Percentiles rank a stretch among this genome's conserved stretches.
Conservation (phyloP, 2,113 vertebrate species). For the Paracanthobrama guichenoti region DNA sequence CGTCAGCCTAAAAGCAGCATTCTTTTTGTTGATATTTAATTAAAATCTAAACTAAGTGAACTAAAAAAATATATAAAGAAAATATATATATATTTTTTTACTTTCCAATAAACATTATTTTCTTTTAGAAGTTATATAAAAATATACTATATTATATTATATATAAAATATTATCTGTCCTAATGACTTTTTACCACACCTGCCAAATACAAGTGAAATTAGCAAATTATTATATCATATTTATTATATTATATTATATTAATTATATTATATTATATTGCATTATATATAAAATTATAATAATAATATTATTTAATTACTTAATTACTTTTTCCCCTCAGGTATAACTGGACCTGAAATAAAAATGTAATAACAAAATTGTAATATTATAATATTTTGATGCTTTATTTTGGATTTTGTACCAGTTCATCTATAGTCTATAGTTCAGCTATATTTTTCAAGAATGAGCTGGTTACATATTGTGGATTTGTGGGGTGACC, state of each 20-base stretch:
- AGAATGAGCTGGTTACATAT: background rate
- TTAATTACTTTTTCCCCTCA: too few relatives aligned
- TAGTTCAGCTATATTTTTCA: background rate
- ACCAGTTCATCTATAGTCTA: too few relatives aligned
- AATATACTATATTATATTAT: background rate
- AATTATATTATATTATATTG: too few relatives aligned
- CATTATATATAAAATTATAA: background rate
- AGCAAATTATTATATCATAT: too few relatives aligned
- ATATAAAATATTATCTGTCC: background rate
- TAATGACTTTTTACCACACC: background rate
- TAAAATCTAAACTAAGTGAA: background rate
- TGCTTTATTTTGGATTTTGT: background rate
- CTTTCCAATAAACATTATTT: background rate
- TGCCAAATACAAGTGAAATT: background rate
- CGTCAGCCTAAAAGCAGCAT: background rate
- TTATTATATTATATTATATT: background rate
- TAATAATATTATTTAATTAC: too few relatives aligned
- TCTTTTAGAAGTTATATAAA: background rate
- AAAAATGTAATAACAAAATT: too few relatives aligned
- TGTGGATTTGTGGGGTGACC: background rate
- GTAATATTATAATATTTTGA: background rate
- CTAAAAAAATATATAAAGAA: too few relatives aligned
- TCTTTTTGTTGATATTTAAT: background rate
- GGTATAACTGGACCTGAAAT: too few relatives aligned
- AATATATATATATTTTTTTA: too few relatives aligned